Evolutionary conservation across 2,888 invertebrate species (phyloP).

Genomic region (Eurytoma californica): DNA sequence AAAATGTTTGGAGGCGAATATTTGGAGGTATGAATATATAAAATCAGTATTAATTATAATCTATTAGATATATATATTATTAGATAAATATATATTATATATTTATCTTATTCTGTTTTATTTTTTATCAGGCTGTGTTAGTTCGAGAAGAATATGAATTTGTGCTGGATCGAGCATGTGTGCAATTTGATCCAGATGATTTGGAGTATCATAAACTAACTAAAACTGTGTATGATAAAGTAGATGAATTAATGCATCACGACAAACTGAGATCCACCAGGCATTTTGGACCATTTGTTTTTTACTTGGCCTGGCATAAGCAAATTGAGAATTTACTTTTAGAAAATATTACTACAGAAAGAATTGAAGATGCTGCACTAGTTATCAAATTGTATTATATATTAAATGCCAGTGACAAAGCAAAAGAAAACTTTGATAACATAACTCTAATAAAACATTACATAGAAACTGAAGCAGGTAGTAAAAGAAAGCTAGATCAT

Average conservation of each 20-base stretch:
- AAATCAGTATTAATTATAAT: conserved; percentile 11
- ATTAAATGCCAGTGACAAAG: conserved; percentile 77
- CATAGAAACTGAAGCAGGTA: conserved; percentile 79
- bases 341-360: conserved; percentile 81
- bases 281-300: conserved; percentile 94
- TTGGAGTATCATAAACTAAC: conserved; percentile 86
- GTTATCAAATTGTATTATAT: conserved; percentile 78
- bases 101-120: conserved; percentile 24
- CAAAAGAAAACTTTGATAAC: conserved; percentile 76
- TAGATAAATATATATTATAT: too few species aligned
- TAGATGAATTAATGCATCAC: conserved; percentile 83
- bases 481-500: conserved; percentile 82
- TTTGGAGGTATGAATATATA: conserved; percentile 76
- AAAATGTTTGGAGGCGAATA: conserved; percentile 86
- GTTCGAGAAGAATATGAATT: conserved; percentile 88
- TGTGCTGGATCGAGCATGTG: conserved; percentile 90
- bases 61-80: conserved; percentile 15
- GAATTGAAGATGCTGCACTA: conserved; percentile 79
- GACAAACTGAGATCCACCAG: conserved; percentile 90
- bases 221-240: conserved; percentile 84
- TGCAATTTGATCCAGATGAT: conserved; percentile 97
- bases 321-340: conserved; percentile 86
- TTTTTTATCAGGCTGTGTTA: conserved; percentile 81
- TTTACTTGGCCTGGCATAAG: conserved; percentile 90
- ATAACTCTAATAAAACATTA: conserved; percentile 80